Conservation (phyloP, 2,113 vertebrate species). For the Onychostoma macrolepis region DNA sequence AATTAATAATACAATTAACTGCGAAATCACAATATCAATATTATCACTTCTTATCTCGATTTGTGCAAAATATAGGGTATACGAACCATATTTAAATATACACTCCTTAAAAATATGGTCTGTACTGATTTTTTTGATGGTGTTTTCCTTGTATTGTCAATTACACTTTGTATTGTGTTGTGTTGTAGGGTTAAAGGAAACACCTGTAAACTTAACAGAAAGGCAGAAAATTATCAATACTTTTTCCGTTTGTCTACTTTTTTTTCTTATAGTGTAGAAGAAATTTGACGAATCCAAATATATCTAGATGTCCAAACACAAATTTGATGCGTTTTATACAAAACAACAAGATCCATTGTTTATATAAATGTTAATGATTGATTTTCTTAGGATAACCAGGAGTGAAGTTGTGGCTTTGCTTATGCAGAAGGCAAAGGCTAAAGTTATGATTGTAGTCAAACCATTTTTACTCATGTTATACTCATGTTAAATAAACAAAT, state of each 20-base stretch:
- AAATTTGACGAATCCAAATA: neutral
- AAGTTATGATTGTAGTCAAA: neutral
- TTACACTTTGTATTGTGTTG: too few species aligned
- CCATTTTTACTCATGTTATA: conserved; percentile 1
- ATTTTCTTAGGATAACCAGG: neutral
- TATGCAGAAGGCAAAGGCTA: neutral
- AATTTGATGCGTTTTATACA: neutral
- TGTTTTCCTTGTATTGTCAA: too few species aligned
- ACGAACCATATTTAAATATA: neutral
- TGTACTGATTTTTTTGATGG: too few species aligned
- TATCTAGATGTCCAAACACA: neutral
- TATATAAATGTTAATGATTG: neutral
- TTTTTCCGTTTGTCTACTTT: too few species aligned
- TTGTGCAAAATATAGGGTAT: neutral
- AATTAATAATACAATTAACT: neutral
- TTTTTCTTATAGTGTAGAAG: neutral
- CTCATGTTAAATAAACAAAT: too few species aligned
- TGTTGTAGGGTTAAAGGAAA: too few species aligned
- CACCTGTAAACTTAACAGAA: too few species aligned
- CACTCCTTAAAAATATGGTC: too few species aligned
- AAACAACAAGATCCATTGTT: neutral
- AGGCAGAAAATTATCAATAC: too few species aligned
- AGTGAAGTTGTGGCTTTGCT: neutral
- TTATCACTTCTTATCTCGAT: neutral
- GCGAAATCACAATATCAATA: neutral